A percentile compares a stretch with the other conserved stretches of the same genome.
Evolutionary conservation across 30 jellyfish, hydroid and myxozoan species (phyloP).

Genomic region (Chironex yamaguchii): DNA sequence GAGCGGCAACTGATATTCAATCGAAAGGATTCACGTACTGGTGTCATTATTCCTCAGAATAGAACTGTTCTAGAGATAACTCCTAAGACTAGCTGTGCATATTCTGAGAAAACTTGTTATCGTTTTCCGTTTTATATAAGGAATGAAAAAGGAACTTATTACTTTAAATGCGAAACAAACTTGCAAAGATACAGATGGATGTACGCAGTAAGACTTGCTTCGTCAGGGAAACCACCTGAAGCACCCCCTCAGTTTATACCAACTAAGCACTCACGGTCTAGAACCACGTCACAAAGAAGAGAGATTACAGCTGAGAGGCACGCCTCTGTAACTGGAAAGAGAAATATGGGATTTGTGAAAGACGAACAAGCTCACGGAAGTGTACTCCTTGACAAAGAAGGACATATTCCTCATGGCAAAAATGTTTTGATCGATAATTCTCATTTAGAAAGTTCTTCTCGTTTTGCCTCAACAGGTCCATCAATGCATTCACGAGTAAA

Average conservation of each 20-base stretch:
- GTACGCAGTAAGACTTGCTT: constrained; percentile 85
- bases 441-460: background rate
- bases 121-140: constrained; percentile 92
- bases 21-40: constrained; percentile 73
- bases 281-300: constrained; percentile 5
- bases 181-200: constrained; percentile 98
- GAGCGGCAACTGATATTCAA: constrained; percentile 64
- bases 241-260: constrained; percentile 90
- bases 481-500: too few species aligned
- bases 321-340: background rate
- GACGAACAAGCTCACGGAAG: background rate
- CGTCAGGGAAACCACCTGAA: constrained; percentile 87
- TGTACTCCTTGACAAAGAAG: background rate
- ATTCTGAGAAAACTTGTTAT: constrained; percentile 80
- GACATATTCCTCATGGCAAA: background rate
- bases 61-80: constrained; percentile 76
- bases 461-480: background rate
- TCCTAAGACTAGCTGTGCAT: constrained; percentile 71
- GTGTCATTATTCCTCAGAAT: constrained; percentile 72
- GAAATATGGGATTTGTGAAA: background rate
- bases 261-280: constrained; percentile 22
- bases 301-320: background rate
- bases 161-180: constrained; percentile 92
- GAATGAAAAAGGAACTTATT: constrained; percentile 71
- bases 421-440: background rate